These are phyloP conservation scores for Spondyliosoma cantharus DNA, from an alignment of 2,797 vertebrate genomes.

Conservation along the genomic window DNA sequence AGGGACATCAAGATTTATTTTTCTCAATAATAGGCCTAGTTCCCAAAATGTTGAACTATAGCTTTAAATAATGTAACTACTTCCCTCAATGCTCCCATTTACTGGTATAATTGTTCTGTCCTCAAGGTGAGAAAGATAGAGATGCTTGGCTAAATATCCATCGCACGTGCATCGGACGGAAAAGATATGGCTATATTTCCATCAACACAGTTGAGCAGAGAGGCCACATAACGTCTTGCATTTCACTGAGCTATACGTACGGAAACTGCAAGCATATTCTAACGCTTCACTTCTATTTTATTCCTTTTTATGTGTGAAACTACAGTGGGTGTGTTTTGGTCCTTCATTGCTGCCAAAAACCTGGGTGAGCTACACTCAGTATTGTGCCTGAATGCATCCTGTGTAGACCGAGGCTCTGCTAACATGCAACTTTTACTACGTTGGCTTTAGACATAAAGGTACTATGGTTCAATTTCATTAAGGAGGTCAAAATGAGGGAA, in stretches of 20 bases:
- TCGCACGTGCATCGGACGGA: background rate
- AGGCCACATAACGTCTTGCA: background rate
- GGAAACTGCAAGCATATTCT: background rate
- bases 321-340: background rate
- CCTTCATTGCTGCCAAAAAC: background rate
- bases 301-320: background rate
- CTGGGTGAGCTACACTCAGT: background rate
- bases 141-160: background rate
- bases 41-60: background rate
- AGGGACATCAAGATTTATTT: background rate
- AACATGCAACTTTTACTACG: background rate
- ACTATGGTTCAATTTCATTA: background rate
- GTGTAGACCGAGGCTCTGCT: background rate
- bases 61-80: slow-evolving; percentile 21
- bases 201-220: background rate
- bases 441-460: background rate
- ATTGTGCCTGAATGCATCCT: background rate
- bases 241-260: background rate
- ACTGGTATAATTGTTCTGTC: background rate
- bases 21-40: background rate
- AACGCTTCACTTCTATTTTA: background rate
- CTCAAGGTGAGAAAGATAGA: no score
- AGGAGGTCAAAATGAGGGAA: background rate
- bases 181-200: background rate
- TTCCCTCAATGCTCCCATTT: background rate